Evolutionary conservation across 2,113 vertebrate genomes (phyloP).

Genomic region (Orycteropus afer): DNA sequence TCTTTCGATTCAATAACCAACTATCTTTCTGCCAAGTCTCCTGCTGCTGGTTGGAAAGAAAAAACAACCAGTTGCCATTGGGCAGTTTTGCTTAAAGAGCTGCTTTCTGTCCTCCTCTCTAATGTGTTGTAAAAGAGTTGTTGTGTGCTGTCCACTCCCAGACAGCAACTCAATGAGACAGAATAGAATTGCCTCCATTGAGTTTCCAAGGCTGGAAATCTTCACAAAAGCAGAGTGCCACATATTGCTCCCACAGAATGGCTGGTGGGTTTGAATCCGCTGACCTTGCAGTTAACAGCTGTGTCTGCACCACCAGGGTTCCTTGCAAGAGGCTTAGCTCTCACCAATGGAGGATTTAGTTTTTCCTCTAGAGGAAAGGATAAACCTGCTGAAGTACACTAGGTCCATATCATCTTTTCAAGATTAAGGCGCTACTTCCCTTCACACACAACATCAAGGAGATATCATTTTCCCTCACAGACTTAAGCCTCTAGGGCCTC

Average conservation of each 20-base stretch:
- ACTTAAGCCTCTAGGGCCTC: not conserved
- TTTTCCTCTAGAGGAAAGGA: not conserved
- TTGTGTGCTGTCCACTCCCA: not conserved
- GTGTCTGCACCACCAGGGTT: not conserved
- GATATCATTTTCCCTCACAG: not conserved
- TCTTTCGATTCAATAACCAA: constrained; percentile 42
- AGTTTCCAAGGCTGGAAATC: not conserved
- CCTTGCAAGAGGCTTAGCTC: not conserved
- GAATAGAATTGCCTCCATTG: not conserved
- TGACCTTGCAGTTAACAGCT: not conserved
- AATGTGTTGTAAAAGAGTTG: not conserved
- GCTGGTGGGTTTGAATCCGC: not conserved
- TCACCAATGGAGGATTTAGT: not conserved
- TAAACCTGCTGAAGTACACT: not conserved
- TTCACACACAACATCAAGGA: not conserved
- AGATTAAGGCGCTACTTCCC: accelerated
- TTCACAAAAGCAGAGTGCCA: too few species aligned
- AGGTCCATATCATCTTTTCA: too few species aligned
- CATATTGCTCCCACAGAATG: too few species aligned
- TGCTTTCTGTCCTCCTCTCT: not conserved
- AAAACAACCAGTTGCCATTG: not conserved
- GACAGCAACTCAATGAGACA: not conserved
- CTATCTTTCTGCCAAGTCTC: not conserved
- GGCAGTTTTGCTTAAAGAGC: not conserved
- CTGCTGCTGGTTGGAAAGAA: not conserved